phyloP scores from a whole-genome alignment of 92 coral and sea anemone genomes.

The Epizoanthus scotinus region DNA sequence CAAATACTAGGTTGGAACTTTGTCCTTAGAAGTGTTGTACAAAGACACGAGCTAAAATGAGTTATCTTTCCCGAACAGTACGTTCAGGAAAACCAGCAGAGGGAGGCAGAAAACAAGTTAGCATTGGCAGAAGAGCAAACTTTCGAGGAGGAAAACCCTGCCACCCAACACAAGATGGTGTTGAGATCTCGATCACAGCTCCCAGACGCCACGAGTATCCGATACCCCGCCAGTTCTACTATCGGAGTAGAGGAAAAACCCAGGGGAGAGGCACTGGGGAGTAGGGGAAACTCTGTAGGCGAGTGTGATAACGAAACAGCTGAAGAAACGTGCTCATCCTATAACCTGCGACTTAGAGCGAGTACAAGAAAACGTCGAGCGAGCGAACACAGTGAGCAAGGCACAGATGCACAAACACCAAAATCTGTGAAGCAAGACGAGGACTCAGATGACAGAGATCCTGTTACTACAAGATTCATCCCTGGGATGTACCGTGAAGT shows the following conservation, averaged over 20 bases:
- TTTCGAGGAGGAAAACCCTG: neutral
- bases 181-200: constrained; percentile 14
- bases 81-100: constrained; percentile 23
- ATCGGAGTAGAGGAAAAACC: neutral
- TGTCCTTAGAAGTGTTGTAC: too few relatives aligned
- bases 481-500: constrained; percentile 59
- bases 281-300: neutral
- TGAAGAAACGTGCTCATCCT: constrained; percentile 7
- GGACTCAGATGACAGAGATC: constrained; percentile 6
- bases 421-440: constrained; percentile 33
- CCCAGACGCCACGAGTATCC: neutral
- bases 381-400: constrained; percentile 24
- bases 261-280: neutral
- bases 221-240: neutral
- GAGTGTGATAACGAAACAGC: neutral
- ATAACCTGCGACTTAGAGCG: constrained; percentile 42
- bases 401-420: constrained; percentile 2
- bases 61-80: constrained; percentile 1
- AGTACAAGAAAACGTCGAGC: constrained; percentile 49
- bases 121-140: neutral
- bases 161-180: constrained; percentile 32
- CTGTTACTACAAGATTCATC: constrained; percentile 4
- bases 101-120: neutral
- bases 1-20: too few relatives aligned
- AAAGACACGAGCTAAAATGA: neutral